Percentiles rank a stretch among this genome's conserved stretches.
phyloP scores from a whole-genome alignment of 2,113 vertebrate genomes.

The Scatophagus argus region DNA sequence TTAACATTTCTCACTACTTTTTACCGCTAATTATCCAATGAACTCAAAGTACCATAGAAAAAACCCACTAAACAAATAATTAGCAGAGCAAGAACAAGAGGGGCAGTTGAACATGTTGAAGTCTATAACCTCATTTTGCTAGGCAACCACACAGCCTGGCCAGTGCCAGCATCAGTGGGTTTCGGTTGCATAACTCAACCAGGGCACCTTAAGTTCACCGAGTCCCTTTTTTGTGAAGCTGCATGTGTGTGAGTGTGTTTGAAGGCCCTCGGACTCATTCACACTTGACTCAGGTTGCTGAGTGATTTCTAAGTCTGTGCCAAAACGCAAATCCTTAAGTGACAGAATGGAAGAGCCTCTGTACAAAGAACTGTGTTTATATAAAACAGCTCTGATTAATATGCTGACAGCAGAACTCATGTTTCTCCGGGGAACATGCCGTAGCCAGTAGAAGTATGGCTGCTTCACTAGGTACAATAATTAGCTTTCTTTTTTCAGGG shows the following conservation, averaged over 20 bases:
- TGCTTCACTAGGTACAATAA: conserved; percentile 5
- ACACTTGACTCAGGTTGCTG: conserved; percentile 36
- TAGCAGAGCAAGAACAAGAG: background rate
- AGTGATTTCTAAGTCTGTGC: conserved; percentile 49
- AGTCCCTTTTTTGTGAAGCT: background rate
- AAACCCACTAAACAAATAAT: background rate
- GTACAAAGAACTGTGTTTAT: conserved; percentile 35
- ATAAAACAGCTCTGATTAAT: conserved; percentile 45
- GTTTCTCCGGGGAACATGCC: conserved; percentile 38
- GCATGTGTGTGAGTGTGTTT: background rate
- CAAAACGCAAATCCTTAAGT: conserved; percentile 45
- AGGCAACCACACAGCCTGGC: background rate
- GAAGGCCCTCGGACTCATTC: conserved; percentile 9
- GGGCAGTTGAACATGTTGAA: background rate
- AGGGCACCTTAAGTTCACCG: conserved; percentile 40
- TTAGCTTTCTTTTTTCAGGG: conserved; percentile 83
- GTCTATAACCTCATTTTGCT: background rate
- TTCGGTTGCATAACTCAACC: conserved; percentile 39
- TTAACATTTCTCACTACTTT: background rate
- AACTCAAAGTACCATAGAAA: conserved; percentile 1
- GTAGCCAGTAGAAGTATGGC: conserved; percentile 16
- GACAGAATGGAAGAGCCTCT: conserved; percentile 16
- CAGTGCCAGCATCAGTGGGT: conserved; percentile 1
- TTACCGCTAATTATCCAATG: background rate
- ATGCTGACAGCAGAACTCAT: conserved; percentile 34